Evolutionary conservation across 2,888 invertebrate genomes (phyloP).

Genomic region (Drosophila colorata): DNA sequence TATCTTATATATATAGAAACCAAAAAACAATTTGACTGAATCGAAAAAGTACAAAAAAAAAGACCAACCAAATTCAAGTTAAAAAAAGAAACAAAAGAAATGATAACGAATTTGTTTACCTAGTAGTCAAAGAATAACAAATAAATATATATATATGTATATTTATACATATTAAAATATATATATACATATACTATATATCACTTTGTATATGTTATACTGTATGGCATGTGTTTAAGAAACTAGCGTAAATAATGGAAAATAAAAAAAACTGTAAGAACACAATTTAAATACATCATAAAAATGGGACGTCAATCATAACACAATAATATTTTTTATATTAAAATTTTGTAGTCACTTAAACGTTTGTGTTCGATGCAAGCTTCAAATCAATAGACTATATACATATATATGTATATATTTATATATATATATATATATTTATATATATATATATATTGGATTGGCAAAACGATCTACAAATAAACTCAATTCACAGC

Average conservation of each 20-base stretch:
- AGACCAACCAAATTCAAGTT: not conserved
- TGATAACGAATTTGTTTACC: conserved; percentile 25
- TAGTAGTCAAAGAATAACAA: not conserved
- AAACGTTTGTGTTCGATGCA: conserved; percentile 13
- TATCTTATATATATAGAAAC: conserved; percentile 18
- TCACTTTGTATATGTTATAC: conserved; percentile 16
- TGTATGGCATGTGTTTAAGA: conserved; percentile 23
- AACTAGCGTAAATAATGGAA: conserved; percentile 10
- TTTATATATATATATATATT: not conserved
- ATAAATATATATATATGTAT: not conserved
- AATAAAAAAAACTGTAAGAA: not conserved
- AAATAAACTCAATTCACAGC: conserved; percentile 37
- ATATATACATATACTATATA: conserved; percentile 12
- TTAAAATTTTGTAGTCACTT: conserved; percentile 2
- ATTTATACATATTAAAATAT: conserved; percentile 10
- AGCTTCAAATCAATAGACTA: conserved; percentile 22
- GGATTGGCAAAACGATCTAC: conserved; percentile 23
- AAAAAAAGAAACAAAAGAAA: conserved; percentile 1
- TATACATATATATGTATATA: not conserved
- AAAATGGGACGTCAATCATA: conserved; percentile 15
- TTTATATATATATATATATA: not conserved
- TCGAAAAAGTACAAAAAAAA: not conserved
- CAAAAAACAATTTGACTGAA: too few species aligned
- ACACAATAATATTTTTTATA: conserved; percentile 3
- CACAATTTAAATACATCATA: conserved; percentile 3